phyloP scores from a whole-genome alignment of 1,140 invertebrate genomes.

The Listronotus oregonensis region DNA sequence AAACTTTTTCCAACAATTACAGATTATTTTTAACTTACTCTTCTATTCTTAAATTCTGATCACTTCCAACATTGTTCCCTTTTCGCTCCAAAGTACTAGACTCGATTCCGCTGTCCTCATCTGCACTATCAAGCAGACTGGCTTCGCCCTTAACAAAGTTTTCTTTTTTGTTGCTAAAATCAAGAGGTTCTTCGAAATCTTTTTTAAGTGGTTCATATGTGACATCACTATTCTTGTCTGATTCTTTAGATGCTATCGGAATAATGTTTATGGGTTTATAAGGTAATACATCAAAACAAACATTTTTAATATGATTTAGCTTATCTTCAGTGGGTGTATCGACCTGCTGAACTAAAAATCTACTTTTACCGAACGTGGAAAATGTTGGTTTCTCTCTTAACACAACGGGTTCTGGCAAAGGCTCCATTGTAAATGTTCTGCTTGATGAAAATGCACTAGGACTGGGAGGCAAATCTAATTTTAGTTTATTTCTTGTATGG shows the following conservation, averaged over 20 bases:
- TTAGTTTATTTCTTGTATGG: conserved; percentile 73
- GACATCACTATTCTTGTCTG: conserved; percentile 12
- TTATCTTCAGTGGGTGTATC: conserved; percentile 46
- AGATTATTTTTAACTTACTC: neutral
- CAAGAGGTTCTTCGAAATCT: conserved; percentile 4
- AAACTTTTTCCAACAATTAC: neutral
- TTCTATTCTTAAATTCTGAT: neutral
- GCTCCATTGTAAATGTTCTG: conserved; percentile 47
- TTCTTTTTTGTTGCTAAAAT: conserved; percentile 32
- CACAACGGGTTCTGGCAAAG: conserved; percentile 41
- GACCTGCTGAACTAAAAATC: conserved; percentile 55
- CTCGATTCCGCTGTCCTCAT: conserved; percentile 65
- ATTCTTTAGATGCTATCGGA: conserved; percentile 5
- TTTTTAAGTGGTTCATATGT: conserved; percentile 31
- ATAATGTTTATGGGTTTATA: conserved; percentile 47
- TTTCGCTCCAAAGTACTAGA: conserved; percentile 63
- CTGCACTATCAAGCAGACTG: conserved; percentile 63
- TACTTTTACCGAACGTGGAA: conserved; percentile 54
- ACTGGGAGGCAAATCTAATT: conserved; percentile 68
- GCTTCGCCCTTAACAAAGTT: conserved; percentile 62
- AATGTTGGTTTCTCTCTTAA: conserved; percentile 52
- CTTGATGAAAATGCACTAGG: conserved; percentile 54
- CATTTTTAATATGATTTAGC: conserved; percentile 41
- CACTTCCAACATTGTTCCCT: conserved; percentile 23
- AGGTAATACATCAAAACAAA: conserved; percentile 54